Percentiles rank a stretch among this genome's conserved stretches.
Conservation (phyloP, 2,797 vertebrate species). For the Coccyzus lansbergi region DNA sequence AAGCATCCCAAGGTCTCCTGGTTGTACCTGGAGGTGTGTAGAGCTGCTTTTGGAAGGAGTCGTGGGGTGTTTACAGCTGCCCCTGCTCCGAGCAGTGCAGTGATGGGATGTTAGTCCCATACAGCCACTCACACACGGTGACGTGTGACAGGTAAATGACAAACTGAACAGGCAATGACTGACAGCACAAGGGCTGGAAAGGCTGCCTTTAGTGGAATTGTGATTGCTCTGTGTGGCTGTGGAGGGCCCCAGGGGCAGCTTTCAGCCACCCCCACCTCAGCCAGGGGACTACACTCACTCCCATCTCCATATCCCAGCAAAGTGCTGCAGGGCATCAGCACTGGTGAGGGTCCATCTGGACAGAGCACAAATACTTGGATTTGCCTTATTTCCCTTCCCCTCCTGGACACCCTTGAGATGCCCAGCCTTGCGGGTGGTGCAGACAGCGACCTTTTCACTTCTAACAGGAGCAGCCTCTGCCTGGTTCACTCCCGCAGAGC, state of each 20-base stretch:
- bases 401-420: neutral
- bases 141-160: neutral
- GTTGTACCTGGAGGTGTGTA: rapidly evolving
- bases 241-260: neutral
- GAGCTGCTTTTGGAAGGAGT: neutral
- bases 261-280: neutral
- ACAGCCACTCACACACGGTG: neutral
- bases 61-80: neutral
- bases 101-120: neutral
- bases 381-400: neutral
- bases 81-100: neutral
- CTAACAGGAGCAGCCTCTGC: neutral
- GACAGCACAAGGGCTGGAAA: neutral
- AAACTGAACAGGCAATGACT: neutral
- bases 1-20: neutral
- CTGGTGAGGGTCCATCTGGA: neutral
- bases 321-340: neutral
- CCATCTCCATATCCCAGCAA: neutral
- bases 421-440: neutral
- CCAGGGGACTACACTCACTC: neutral
- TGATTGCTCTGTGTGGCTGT: neutral
- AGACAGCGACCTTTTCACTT: neutral
- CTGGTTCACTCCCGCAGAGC: neutral
- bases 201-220: neutral
- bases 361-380: neutral